Conservation (phyloP, 2,113 vertebrate species). For the Mohoua ochrocephala region DNA sequence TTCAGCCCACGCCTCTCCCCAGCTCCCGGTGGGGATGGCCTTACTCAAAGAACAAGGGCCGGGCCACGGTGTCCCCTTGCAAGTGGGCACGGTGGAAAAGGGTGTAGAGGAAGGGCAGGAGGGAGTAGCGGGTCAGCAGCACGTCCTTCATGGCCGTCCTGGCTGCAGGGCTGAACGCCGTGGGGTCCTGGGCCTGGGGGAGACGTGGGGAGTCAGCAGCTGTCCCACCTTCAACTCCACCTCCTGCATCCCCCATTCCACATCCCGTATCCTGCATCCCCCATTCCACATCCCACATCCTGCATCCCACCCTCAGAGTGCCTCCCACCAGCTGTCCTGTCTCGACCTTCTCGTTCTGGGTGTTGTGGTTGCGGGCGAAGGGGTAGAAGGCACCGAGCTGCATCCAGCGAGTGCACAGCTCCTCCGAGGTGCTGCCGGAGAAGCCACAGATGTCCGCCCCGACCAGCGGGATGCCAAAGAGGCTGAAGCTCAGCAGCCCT, state of each 20-base stretch:
- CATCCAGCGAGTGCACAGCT: constrained; percentile 85
- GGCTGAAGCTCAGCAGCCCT: constrained; percentile 88
- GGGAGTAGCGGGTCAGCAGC: constrained; percentile 82
- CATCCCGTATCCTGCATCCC: rapidly evolving
- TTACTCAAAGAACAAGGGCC: constrained; percentile 87
- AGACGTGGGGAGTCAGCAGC: neutral
- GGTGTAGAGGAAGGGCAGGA: constrained; percentile 85
- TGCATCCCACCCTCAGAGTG: neutral
- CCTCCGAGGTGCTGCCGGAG: constrained; percentile 76
- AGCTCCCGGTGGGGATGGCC: neutral
- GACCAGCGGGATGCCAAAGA: constrained; percentile 81
- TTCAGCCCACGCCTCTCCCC: neutral
- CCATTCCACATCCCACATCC: rapidly evolving
- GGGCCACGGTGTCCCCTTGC: constrained; percentile 78
- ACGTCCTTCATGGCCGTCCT: constrained; percentile 78
- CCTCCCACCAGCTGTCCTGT: neutral
- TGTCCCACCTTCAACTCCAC: neutral
- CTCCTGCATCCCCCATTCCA: neutral
- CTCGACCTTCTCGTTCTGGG: constrained; percentile 64
- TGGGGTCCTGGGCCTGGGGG: constrained; percentile 81
- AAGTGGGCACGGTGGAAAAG: constrained; percentile 84
- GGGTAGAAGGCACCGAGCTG: constrained; percentile 88
- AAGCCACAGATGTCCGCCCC: constrained; percentile 87
- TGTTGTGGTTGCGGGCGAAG: constrained; percentile 87
- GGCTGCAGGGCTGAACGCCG: constrained; percentile 72